Base-by-base conservation (phyloP, 1,140 invertebrate species). In the Drosophila dunni region DNA sequence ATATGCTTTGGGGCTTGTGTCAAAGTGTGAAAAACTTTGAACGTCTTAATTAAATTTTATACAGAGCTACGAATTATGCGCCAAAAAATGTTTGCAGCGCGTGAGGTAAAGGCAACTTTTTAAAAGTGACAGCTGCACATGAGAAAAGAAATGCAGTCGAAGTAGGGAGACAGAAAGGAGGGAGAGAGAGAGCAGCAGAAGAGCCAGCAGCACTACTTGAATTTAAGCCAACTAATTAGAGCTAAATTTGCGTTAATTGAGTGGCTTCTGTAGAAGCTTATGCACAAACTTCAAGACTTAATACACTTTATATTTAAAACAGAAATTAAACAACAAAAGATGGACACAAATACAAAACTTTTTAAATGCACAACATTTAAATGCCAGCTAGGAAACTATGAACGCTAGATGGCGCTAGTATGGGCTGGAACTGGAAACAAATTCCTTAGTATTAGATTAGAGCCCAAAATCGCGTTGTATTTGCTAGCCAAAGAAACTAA, bases 21-120 rank as follows among this genome's bases (percentile, higher is more conserved):
- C 82, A 86, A 86, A 86, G 82, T 86, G 82, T 86, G 82, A 88
- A 89, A 86, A 88, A 88, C 79, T 88, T 88, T 88, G 78, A 79
- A 79, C 79, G 84, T 88, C 84, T 88, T 88, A 88, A 88, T 88
- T 88, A 88, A 88, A 86, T 86, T 86, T 86, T 86, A 86, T 86
- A 76, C 66, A 81, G 74, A 81, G 75, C 75, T 54, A 71, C 67
- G 78, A 84, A 61, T 66, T 79, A 71, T 62, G 71, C 71, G 65
- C 57, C 58, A 73, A 65, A 65, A 48, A 29, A 29, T 29, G 7
- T 74, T 74, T 45, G 56, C 61, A 66, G 78, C 46, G 74, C 46
- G 17, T 34, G 51, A 67, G 69, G 67, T 54, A 68, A 69, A 51
- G 62, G 67, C 58, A 86, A 86, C 83, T 86, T 86, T 83, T 86